Conservation (phyloP, 2,888 invertebrate genomes). For the Oasisia sp. region DNA sequence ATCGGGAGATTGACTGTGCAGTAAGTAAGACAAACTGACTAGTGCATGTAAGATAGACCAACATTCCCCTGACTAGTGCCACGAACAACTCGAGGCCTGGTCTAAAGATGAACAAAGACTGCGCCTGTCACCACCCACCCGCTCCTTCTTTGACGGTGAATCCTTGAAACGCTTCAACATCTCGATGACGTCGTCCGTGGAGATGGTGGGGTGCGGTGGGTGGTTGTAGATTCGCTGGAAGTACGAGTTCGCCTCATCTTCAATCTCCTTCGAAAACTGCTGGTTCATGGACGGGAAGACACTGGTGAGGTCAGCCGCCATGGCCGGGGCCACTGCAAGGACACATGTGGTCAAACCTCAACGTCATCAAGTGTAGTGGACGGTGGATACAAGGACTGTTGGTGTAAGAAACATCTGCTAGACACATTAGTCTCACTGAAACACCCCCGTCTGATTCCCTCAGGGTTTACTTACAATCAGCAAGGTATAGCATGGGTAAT, state of each 20-base stretch:
- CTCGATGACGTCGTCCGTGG: constrained; percentile 89
- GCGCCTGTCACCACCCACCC: constrained; percentile 62
- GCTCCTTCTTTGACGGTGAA: constrained; percentile 85
- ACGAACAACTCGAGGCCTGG: background rate
- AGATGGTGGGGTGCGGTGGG: constrained; percentile 88
- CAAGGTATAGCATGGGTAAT: too few relatives aligned
- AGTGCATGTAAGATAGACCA: background rate
- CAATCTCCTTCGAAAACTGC: constrained; percentile 90
- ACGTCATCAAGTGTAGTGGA: too few relatives aligned
- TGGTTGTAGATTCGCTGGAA: constrained; percentile 96
- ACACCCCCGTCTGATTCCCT: too few relatives aligned
- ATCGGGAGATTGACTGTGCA: too few relatives aligned
- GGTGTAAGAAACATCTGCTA: too few relatives aligned
- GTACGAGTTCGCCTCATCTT: constrained; percentile 98
- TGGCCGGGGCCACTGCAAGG: constrained; percentile 19
- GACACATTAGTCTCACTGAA: too few relatives aligned
- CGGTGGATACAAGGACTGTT: too few relatives aligned
- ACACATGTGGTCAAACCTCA: too few relatives aligned
- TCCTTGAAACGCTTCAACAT: constrained; percentile 96
- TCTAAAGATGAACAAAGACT: background rate
- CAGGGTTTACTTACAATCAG: too few relatives aligned
- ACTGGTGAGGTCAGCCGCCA: constrained; percentile 33
- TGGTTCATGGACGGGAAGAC: constrained; percentile 66
- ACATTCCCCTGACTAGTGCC: background rate
- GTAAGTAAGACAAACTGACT: too few relatives aligned